phyloP scores from a whole-genome alignment of 2,888 invertebrate species.

The Ommatoiulus sabulosus region DNA sequence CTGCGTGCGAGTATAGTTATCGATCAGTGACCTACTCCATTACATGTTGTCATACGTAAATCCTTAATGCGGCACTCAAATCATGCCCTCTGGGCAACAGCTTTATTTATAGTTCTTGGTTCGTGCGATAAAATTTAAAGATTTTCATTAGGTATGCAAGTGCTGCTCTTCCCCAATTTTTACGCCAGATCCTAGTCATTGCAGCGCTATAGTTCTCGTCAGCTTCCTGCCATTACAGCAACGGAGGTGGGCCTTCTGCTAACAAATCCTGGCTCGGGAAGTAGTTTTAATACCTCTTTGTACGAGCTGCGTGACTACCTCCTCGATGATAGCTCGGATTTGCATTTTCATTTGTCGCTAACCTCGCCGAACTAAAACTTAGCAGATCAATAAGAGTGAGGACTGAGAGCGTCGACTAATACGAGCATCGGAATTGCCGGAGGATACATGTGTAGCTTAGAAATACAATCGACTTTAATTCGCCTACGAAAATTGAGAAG shows the following conservation, averaged over 20 bases:
- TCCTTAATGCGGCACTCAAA: constrained; percentile 12
- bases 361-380: background rate
- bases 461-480: no score
- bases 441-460: background rate
- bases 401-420: background rate
- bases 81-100: constrained; percentile 11
- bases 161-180: background rate
- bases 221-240: background rate
- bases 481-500: background rate
- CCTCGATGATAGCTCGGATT: background rate
- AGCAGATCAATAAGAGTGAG: background rate
- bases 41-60: constrained; percentile 19
- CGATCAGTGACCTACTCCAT: constrained; percentile 19
- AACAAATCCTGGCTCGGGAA: background rate
- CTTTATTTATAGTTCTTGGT: constrained; percentile 11
- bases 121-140: background rate
- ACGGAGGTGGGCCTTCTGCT: background rate
- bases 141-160: constrained; percentile 12
- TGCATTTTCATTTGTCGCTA: background rate
- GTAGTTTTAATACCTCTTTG: background rate
- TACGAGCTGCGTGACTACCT: background rate
- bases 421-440: background rate
- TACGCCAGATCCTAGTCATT: background rate
- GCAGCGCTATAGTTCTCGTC: no score
- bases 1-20: background rate